A percentile compares a stretch with the other conserved stretches of the same genome.
These are phyloP conservation scores for Latheticus oryzae DNA, from an alignment of 2,888 invertebrate species.

Conservation along the genomic window DNA sequence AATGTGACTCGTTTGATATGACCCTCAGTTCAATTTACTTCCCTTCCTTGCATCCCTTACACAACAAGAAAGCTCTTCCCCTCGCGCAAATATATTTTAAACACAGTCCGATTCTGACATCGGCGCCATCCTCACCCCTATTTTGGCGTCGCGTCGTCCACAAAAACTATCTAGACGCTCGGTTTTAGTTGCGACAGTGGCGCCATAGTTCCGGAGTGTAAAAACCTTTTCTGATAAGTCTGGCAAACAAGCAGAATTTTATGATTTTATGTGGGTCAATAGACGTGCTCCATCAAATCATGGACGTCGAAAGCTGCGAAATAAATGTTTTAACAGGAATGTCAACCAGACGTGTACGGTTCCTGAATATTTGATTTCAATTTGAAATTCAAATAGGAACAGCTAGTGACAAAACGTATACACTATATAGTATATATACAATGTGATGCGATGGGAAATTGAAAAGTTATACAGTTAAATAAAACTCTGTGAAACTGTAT, in stretches of 20 bases:
- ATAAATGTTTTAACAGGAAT: constrained; percentile 61
- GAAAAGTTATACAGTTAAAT: constrained; percentile 63
- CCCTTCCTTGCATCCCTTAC: constrained; percentile 47
- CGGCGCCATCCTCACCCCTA: constrained; percentile 16
- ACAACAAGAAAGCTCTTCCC: constrained; percentile 48
- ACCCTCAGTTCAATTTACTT: constrained; percentile 34
- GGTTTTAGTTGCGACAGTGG: constrained; percentile 50
- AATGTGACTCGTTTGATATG: constrained; percentile 24
- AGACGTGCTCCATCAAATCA: constrained; percentile 54
- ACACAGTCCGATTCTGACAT: constrained; percentile 13
- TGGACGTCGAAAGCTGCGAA: constrained; percentile 53
- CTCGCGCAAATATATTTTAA: constrained; percentile 23
- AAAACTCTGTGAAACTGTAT: constrained; percentile 55
- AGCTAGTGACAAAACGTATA: constrained; percentile 53
- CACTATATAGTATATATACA: too few relatives aligned
- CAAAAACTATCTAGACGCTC: constrained; percentile 55
- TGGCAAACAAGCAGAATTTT: constrained; percentile 48
- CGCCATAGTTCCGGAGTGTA: constrained; percentile 47
- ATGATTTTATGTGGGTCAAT: constrained; percentile 55
- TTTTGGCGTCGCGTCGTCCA: constrained; percentile 48
- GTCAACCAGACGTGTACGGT: constrained; percentile 58
- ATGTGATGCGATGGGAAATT: constrained; percentile 59
- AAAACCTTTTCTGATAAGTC: constrained; percentile 36
- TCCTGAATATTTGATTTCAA: constrained; percentile 64
- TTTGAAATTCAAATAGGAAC: constrained; percentile 63